Percentiles rank a stretch among this genome's conserved stretches.
These are phyloP conservation scores for Hipparchia semele DNA, from an alignment of 2,888 invertebrate genomes.

Conservation along the genomic window DNA sequence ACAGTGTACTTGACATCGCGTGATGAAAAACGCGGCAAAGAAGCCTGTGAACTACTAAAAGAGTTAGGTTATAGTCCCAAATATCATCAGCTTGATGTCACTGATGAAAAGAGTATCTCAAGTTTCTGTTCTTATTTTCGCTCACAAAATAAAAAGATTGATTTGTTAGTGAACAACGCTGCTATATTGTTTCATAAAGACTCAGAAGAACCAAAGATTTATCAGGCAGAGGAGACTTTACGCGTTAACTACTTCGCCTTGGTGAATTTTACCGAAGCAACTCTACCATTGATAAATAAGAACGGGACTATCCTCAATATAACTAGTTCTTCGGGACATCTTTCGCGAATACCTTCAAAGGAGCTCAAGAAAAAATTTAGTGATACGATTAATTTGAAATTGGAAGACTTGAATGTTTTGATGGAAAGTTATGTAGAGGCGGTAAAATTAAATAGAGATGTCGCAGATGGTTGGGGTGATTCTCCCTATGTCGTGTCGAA, in stretches of 20 bases:
- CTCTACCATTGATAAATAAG: slow-evolving; percentile 86
- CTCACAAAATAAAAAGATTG: slow-evolving; percentile 83
- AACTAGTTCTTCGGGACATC: slow-evolving; percentile 87
- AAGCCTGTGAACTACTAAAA: slow-evolving; percentile 82
- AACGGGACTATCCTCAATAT: slow-evolving; percentile 89
- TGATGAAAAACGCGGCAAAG: slow-evolving; percentile 79
- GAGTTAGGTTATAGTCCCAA: slow-evolving; percentile 71
- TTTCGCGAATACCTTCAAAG: slow-evolving; percentile 83
- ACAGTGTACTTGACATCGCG: slow-evolving; percentile 88
- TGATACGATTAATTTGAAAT: slow-evolving; percentile 71
- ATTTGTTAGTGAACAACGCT: slow-evolving; percentile 90
- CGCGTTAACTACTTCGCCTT: slow-evolving; percentile 64
- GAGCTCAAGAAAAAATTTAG: slow-evolving; percentile 74
- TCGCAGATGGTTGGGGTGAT: slow-evolving; percentile 80
- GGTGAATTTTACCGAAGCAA: slow-evolving; percentile 76
- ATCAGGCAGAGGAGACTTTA: slow-evolving; percentile 66
- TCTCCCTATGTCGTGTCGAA: slow-evolving; percentile 89
- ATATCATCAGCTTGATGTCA: slow-evolving; percentile 88
- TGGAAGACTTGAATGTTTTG: slow-evolving; percentile 79
- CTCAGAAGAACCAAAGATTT: slow-evolving; percentile 57
- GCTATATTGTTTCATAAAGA: slow-evolving; percentile 76
- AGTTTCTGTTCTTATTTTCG: slow-evolving; percentile 80
- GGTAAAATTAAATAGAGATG: slow-evolving; percentile 59
- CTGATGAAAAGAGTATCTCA: slow-evolving; percentile 81
- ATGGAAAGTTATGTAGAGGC: slow-evolving; percentile 85